Conservation (phyloP, 1,140 invertebrate species). For the Drosophila simulans region DNA sequence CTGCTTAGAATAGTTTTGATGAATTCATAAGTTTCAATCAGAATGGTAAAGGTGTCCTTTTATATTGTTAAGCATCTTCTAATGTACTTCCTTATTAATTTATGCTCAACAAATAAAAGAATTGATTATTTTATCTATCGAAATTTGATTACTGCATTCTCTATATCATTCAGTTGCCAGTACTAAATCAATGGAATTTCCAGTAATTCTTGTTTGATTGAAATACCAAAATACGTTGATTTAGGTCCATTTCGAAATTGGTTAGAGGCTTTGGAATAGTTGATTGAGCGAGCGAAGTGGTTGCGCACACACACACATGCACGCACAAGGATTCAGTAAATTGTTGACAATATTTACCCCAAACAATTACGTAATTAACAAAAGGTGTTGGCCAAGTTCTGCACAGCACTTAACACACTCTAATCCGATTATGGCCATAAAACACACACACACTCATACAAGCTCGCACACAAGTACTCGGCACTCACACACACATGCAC, state of each 20-base stretch:
- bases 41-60: too few relatives aligned
- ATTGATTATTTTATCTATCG: too few relatives aligned
- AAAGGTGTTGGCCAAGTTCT: constrained; percentile 63
- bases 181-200: neutral
- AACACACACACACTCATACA: constrained; percentile 33
- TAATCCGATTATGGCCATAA: constrained; percentile 62
- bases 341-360: constrained; percentile 55
- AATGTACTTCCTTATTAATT: neutral
- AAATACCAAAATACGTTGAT: constrained; percentile 24
- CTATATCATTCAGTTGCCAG: too few relatives aligned
- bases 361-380: constrained; percentile 78
- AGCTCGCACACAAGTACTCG: constrained; percentile 27
- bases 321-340: constrained; percentile 10
- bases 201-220: constrained; percentile 8
- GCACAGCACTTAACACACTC: constrained; percentile 69
- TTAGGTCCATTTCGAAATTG: neutral
- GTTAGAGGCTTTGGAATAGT: constrained; percentile 15
- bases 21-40: neutral
- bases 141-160: neutral
- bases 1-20: neutral
- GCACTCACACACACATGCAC: constrained; percentile 16
- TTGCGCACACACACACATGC: constrained; percentile 10
- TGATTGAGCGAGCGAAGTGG: constrained; percentile 28
- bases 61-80: too few relatives aligned
- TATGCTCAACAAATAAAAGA: neutral